Conservation (phyloP, 2,888 invertebrate species). For the Lordiphosa fenestrarum region DNA sequence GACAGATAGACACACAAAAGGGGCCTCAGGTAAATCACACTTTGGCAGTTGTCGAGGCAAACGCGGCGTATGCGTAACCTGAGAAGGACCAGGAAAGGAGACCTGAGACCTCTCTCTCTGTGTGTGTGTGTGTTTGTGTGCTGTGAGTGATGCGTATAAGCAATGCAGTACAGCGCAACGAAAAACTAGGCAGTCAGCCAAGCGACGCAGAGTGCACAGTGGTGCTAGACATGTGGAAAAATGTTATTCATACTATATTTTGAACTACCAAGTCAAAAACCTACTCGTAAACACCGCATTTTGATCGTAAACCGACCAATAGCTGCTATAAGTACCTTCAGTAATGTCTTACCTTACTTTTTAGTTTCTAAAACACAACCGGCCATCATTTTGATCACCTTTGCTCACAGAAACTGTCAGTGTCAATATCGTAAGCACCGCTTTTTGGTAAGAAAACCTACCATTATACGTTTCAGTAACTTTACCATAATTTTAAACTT, state of each 20-base stretch:
- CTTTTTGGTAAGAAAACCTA: no score
- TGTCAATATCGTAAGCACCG: no score
- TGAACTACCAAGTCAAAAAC: no score
- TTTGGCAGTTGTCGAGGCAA: slow-evolving; percentile 59
- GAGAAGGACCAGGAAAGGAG: slow-evolving; percentile 54
- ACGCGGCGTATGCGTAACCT: slow-evolving; percentile 69
- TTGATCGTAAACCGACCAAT: no score
- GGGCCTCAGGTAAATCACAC: slow-evolving; percentile 69
- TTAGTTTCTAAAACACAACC: no score
- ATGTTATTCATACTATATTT: not conserved
- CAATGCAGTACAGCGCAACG: slow-evolving; percentile 38
- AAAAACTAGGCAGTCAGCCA: slow-evolving; percentile 32
- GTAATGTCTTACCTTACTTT: no score
- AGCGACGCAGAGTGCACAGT: slow-evolving; percentile 34
- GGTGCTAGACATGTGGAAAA: slow-evolving; percentile 10
- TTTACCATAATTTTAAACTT: no score
- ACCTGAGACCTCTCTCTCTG: slow-evolving; percentile 1
- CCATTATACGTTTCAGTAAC: no score
- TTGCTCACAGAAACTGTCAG: no score
- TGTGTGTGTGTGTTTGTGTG: slow-evolving; percentile 34
- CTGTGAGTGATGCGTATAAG: slow-evolving; percentile 71
- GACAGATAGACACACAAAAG: slow-evolving; percentile 12
- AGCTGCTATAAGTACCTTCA: no score
- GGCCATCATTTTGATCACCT: no score
- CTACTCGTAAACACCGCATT: no score